phyloP scores from a whole-genome alignment of 2,797 vertebrate genomes.

The Eulemur rubriventer region DNA sequence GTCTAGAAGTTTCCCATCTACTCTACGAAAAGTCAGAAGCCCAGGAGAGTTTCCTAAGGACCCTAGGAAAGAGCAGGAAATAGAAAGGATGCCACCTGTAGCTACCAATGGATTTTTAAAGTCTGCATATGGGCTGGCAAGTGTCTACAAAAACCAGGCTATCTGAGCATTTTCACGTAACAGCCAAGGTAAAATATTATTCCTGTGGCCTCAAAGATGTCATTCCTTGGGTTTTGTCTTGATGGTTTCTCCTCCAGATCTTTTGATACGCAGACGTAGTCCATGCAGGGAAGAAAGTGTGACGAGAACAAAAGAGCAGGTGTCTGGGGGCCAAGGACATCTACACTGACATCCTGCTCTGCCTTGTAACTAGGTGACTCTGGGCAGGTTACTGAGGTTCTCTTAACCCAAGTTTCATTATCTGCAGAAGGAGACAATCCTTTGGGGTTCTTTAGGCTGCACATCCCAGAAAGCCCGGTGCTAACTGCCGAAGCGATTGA shows the following conservation, averaged over 20 bases:
- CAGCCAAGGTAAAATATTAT: background rate
- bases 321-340: background rate
- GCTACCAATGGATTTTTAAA: background rate
- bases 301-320: background rate
- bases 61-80: background rate
- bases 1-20: background rate
- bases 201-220: background rate
- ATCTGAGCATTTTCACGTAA: background rate
- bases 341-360: background rate
- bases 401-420: background rate
- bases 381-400: background rate
- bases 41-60: background rate
- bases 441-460: background rate
- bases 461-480: background rate
- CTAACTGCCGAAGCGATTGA: background rate
- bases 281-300: background rate
- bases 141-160: background rate
- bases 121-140: background rate
- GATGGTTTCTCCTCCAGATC: background rate
- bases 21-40: background rate
- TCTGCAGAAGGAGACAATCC: background rate
- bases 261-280: background rate
- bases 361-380: background rate
- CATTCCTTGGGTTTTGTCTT: background rate
- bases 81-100: background rate